Conservation (phyloP, 2,797 vertebrate species). For the Loris lydekkerianus region DNA sequence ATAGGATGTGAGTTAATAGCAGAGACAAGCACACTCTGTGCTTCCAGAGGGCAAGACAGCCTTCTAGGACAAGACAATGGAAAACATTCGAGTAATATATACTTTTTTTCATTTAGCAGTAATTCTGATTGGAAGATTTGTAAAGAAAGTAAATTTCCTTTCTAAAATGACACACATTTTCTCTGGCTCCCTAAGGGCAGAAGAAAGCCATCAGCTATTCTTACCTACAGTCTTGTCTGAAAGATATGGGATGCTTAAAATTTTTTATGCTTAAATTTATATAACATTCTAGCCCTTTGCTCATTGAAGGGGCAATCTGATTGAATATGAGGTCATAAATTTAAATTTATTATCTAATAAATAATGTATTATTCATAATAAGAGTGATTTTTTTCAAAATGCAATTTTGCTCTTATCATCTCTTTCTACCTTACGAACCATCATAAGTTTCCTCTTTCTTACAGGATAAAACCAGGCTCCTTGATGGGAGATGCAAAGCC, state of each 20-base stretch:
- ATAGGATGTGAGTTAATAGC: neutral
- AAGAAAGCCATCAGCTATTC: neutral
- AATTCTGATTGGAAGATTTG: neutral
- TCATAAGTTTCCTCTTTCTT: constrained; percentile 23
- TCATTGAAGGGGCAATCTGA: neutral
- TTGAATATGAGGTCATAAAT: neutral
- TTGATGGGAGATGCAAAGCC: neutral
- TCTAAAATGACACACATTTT: neutral
- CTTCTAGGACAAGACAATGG: neutral
- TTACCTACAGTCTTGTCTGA: neutral
- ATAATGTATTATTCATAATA: neutral
- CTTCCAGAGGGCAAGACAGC: neutral
- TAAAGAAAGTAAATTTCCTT: neutral
- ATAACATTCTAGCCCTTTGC: neutral
- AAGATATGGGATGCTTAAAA: neutral
- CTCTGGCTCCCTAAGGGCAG: neutral
- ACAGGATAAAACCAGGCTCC: neutral
- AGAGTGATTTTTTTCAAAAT: neutral
- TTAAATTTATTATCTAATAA: neutral
- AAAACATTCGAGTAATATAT: neutral
- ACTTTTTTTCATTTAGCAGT: neutral
- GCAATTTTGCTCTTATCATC: neutral
- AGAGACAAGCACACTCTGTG: neutral
- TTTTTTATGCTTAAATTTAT: neutral
- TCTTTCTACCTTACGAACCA: constrained; percentile 25